Percentiles rank a stretch among this genome's conserved stretches.
Evolutionary conservation across 92 coral and sea anemone species (phyloP).

Genomic region (Bergia puertoricense): DNA sequence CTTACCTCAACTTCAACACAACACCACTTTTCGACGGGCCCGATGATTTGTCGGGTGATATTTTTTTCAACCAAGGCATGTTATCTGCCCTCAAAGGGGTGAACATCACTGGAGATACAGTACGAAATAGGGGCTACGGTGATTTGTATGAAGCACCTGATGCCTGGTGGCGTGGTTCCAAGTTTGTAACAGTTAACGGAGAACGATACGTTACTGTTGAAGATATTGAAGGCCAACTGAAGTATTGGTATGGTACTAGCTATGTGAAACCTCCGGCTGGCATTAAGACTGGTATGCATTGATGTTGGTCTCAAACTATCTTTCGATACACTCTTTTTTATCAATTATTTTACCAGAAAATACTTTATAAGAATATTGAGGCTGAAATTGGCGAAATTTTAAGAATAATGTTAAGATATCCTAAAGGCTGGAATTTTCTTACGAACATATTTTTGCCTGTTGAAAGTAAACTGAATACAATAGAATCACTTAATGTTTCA

Average conservation of each 20-base stretch:
- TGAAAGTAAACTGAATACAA: too few relatives aligned
- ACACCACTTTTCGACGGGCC: conserved; percentile 60
- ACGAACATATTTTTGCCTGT: too few relatives aligned
- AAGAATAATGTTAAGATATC: too few relatives aligned
- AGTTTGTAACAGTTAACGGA: conserved; percentile 49
- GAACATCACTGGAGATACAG: conserved; percentile 1
- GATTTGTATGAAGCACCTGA: conserved; percentile 49
- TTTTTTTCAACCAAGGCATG: conserved; percentile 45
- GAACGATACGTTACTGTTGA: conserved; percentile 44
- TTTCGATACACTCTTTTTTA: too few relatives aligned
- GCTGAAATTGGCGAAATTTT: too few relatives aligned
- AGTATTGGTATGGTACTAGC: conserved; percentile 56
- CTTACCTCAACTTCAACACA: conserved; percentile 52
- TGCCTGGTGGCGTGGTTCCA: conserved; percentile 51
- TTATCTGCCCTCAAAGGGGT: conserved; percentile 35
- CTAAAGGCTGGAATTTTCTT: too few relatives aligned
- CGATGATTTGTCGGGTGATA: conserved; percentile 59
- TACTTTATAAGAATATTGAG: too few relatives aligned
- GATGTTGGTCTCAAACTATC: neutral
- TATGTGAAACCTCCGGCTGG: conserved; percentile 47
- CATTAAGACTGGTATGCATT: conserved; percentile 15
- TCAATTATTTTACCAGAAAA: too few relatives aligned
- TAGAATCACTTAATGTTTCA: too few relatives aligned
- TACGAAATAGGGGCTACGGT: conserved; percentile 44
- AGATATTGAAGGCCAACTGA: conserved; percentile 43